Conservation (phyloP, 2,113 vertebrate species). For the Spermophilus dauricus region DNA sequence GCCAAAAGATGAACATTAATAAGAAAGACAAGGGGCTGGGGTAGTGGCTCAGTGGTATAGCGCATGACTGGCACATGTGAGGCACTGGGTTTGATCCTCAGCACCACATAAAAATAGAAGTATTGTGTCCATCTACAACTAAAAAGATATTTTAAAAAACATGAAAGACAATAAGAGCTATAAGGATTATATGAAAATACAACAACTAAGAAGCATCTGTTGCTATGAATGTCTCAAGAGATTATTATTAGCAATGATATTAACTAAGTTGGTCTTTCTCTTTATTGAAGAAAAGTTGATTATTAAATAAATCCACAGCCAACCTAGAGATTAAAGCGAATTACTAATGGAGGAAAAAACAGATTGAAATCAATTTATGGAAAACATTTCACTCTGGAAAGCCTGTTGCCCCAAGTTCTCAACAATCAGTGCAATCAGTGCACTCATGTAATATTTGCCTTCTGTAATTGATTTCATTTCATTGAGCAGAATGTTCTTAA, state of each 20-base stretch:
- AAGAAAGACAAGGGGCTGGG: not conserved
- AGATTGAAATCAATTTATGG: not conserved
- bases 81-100: no score
- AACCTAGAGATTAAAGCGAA: not conserved
- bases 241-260: no score
- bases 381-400: not conserved
- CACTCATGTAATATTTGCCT: not conserved
- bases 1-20: not conserved
- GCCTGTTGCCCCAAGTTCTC: not conserved
- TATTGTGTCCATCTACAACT: no score
- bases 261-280: no score
- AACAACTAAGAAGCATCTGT: not conserved
- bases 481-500: not conserved
- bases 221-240: not conserved
- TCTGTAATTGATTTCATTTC: not conserved
- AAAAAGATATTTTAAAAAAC: no score
- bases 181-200: not conserved
- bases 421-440: not conserved
- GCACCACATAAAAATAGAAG: no score
- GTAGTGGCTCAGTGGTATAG: no score
- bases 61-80: no score
- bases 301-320: not conserved
- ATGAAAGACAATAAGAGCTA: not conserved
- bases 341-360: not conserved
- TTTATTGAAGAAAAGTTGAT: not conserved